Evolutionary conservation across 1,140 invertebrate species (phyloP), one percentile per base, ranked within the genome.

Genomic region (Caenorhabditis briggsae): DNA sequence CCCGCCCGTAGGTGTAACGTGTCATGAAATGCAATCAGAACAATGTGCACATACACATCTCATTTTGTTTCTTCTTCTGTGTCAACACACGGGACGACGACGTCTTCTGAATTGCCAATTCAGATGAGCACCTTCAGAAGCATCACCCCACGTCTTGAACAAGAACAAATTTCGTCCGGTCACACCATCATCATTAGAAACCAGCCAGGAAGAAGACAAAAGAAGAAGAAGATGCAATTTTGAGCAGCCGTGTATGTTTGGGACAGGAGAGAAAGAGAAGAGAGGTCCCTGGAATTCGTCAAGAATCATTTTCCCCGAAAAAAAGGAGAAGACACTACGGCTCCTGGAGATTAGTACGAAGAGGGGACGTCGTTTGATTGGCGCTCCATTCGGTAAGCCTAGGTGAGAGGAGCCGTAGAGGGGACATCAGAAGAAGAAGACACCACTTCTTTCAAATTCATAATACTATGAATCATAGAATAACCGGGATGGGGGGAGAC

Each of bases 11-110:
- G 70, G 70, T 78, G 70, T 78, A 78, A 78, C 70, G 70, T 78
- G 46, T 78, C 70, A 78, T 78, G 70, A 78, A 78, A 78, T 78
- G 70, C 70, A 78, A 78, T 78, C 70, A 78, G 70, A 78, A 78
- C 9, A 11, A 16, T 53, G 8, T 61, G 18, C 23, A n/a, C 56
- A 58, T n/a, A 58, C 56, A 58, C 56, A 58, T 20, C 56, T 58
- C 56, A 58, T 18, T 58, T 18, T 58, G 56, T 58, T n/a, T 58
- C 18, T 58, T 53, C 50, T 53, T 53, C n/a, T 20, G 7, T 58
- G 56, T 58, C 56, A 58, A 58, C 56, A 58, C 18, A 20, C 16
- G 8, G n/a, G 56, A 58, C 7, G n/a, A 5, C 23, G 56, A 58
- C 7, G n/a, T n/a, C 23, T 25, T 20, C 41, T 70, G 41, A 46